Evolutionary conservation across 2,888 invertebrate genomes (phyloP).

Genomic region (Rhingia campestris): DNA sequence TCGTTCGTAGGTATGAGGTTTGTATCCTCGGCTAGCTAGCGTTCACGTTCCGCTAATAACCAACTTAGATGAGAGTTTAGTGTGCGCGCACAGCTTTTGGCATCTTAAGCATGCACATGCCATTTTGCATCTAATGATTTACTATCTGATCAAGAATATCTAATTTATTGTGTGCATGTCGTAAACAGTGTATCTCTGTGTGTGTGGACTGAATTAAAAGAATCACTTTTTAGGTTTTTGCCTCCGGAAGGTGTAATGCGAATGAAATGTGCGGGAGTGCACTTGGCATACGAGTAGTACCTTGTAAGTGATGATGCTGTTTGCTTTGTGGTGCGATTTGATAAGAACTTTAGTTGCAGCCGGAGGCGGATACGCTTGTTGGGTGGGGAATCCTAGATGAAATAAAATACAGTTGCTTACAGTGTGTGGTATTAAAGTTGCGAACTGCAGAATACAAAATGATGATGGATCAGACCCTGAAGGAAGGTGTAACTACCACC

Average conservation of each 20-base stretch:
- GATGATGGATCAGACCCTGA: too few relatives aligned
- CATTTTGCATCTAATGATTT: slow-evolving; percentile 74
- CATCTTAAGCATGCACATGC: slow-evolving; percentile 72
- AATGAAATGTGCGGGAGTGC: slow-evolving; percentile 51
- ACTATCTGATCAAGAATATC: slow-evolving; percentile 74
- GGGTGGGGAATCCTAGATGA: not conserved
- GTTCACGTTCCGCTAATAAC: slow-evolving; percentile 70
- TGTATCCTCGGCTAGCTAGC: slow-evolving; percentile 3
- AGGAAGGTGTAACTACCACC: too few relatives aligned
- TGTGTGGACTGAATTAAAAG: slow-evolving; percentile 32
- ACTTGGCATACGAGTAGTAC: not conserved
- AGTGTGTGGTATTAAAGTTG: too few relatives aligned
- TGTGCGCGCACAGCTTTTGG: slow-evolving; percentile 61
- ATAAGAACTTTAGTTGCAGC: slow-evolving; percentile 11
- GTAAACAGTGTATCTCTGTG: slow-evolving; percentile 5
- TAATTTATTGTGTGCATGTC: slow-evolving; percentile 72
- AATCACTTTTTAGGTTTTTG: slow-evolving; percentile 20
- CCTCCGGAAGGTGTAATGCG: not conserved
- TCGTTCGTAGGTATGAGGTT: slow-evolving; percentile 23
- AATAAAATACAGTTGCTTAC: too few relatives aligned
- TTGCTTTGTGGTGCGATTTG: slow-evolving; percentile 6
- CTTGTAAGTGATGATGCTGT: slow-evolving; percentile 10
- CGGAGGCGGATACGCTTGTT: slow-evolving; percentile 6
- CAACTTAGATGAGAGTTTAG: slow-evolving; percentile 69
- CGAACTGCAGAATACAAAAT: too few relatives aligned